Conservation (phyloP, 1,140 invertebrate species). For the Drosophila virilis region DNA sequence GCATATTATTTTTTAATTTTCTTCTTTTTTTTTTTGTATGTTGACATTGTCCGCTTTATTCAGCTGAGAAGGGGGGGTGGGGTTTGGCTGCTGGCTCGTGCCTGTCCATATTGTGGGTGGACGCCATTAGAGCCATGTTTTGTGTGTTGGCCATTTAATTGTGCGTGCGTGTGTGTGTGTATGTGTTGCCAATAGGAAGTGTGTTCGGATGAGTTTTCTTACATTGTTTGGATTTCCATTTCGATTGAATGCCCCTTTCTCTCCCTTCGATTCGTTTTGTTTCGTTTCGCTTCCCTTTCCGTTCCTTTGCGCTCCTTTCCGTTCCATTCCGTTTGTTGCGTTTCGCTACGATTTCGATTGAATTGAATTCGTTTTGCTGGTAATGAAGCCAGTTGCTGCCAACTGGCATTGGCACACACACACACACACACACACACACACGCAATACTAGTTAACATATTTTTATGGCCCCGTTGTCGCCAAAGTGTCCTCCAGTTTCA, state of each 20-base stretch:
- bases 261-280: conserved; percentile 11
- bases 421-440: conserved; percentile 2
- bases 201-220: conserved; percentile 25
- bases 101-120: conserved; percentile 1
- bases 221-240: conserved; percentile 48
- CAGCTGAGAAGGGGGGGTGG: too few relatives aligned
- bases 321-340: conserved; percentile 43
- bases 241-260: conserved; percentile 15
- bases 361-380: conserved; percentile 66
- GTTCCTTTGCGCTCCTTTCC: conserved; percentile 43
- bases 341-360: conserved; percentile 5
- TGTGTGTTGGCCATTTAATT: conserved; percentile 63
- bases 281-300: conserved; percentile 12
- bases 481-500: conserved; percentile 56
- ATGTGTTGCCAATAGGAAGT: conserved; percentile 7
- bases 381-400: conserved; percentile 65
- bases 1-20: too few relatives aligned
- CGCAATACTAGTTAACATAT: conserved; percentile 64
- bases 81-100: background rate
- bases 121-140: conserved; percentile 26
- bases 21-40: too few relatives aligned
- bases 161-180: conserved; percentile 21
- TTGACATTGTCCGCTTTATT: conserved; percentile 8
- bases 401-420: background rate
- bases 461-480: conserved; percentile 68